A percentile compares a stretch with the other conserved stretches of the same genome.
These are phyloP conservation scores for Piprites chloris DNA, from an alignment of 2,113 vertebrate species.

Conservation along the genomic window DNA sequence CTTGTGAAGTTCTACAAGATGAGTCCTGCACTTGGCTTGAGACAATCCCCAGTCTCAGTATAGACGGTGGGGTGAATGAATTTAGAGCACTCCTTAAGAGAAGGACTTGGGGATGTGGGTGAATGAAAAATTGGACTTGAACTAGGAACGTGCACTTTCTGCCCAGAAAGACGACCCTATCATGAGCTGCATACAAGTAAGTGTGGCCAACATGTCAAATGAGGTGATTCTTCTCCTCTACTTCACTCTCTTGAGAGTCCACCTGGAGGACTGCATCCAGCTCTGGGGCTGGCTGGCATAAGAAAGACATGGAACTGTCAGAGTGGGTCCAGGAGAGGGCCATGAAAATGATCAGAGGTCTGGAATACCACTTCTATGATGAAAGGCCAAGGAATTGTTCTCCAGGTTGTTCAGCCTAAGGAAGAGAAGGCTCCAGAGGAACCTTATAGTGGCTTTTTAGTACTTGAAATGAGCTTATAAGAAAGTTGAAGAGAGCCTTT, in stretches of 20 bases:
- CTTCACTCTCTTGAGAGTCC: background rate
- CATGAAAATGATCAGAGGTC: background rate
- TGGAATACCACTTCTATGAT: background rate
- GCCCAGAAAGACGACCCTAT: accelerated
- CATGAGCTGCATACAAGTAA: background rate
- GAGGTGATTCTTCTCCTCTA: background rate
- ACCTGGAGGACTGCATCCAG: background rate
- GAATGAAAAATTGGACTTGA: background rate
- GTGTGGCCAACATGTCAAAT: accelerated
- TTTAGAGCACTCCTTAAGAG: background rate
- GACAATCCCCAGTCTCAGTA: background rate
- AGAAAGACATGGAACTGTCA: background rate
- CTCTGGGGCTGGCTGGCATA: background rate
- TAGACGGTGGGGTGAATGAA: background rate
- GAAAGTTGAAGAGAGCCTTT: background rate
- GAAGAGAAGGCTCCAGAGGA: background rate
- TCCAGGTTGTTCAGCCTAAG: background rate
- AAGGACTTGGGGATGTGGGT: background rate
- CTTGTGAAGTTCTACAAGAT: background rate
- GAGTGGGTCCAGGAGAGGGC: too few relatives aligned
- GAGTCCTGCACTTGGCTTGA: background rate
- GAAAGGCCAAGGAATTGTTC: background rate
- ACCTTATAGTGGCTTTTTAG: background rate
- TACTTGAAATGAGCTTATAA: background rate
- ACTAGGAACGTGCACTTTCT: background rate